phyloP scores from a whole-genome alignment of 2,113 vertebrate species.

The Capra hircus region DNA sequence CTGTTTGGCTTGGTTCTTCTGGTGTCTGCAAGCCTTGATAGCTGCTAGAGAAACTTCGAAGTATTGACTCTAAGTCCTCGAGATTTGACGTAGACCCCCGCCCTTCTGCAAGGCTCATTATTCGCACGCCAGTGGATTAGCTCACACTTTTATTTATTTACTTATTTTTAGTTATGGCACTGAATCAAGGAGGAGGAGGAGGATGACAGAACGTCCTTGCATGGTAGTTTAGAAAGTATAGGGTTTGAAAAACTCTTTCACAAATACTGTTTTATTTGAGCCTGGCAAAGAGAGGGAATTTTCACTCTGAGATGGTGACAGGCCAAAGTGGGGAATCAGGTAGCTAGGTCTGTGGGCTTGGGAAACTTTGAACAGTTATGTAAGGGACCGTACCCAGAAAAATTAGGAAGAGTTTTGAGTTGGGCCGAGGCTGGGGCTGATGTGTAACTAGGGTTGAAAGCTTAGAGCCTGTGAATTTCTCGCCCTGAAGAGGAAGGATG shows the following conservation, averaged over 20 bases:
- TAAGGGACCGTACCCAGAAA: background rate
- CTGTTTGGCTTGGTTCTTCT: background rate
- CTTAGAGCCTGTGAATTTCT: background rate
- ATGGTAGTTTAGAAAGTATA: background rate
- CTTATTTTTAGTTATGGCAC: background rate
- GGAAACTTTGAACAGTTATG: background rate
- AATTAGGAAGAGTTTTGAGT: conserved; percentile 16
- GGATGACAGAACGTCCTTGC: background rate
- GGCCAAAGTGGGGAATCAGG: background rate
- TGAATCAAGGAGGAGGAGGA: background rate
- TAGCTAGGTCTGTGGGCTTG: background rate
- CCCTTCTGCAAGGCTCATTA: background rate
- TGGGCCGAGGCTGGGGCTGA: background rate
- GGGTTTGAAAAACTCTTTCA: background rate
- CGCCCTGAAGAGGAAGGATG: background rate
- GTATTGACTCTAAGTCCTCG: background rate
- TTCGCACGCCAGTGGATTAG: background rate
- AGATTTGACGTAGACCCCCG: background rate
- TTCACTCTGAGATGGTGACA: background rate
- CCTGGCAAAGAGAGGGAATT: background rate
- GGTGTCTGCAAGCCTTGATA: background rate
- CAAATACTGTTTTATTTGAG: background rate
- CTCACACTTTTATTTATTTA: background rate
- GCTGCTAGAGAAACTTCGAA: background rate
- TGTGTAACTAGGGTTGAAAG: background rate